Evolutionary conservation across 2,888 invertebrate genomes (phyloP).

Genomic region (Callinectes sapidus): DNA sequence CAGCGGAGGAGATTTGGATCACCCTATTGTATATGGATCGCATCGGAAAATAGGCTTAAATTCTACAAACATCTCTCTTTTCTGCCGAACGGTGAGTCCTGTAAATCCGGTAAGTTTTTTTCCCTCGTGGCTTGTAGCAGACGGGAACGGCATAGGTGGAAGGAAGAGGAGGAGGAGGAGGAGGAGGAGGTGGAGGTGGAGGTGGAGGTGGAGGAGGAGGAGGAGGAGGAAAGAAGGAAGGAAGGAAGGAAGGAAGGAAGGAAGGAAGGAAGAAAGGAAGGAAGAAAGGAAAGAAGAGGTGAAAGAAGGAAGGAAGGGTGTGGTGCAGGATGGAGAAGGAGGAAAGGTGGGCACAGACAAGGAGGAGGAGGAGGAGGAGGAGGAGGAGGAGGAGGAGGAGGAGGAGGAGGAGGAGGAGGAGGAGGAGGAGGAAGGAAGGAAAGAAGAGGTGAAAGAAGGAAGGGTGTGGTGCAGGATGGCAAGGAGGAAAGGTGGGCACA

Average conservation of each 20-base stretch:
- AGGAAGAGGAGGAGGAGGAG: background rate
- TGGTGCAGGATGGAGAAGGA: background rate
- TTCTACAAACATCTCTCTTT: background rate
- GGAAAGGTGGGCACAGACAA: background rate
- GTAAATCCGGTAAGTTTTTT: conserved; percentile 12
- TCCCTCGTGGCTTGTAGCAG: background rate
- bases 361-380: background rate
- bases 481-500: too few species aligned
- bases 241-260: too few species aligned
- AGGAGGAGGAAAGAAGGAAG: too few species aligned
- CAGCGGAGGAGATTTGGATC: background rate
- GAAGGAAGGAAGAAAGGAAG: background rate
- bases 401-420: too few species aligned
- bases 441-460: too few species aligned
- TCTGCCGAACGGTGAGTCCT: background rate
- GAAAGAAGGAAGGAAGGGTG: background rate
- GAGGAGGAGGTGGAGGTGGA: too few species aligned
- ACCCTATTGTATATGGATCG: background rate
- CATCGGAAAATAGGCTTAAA: background rate
- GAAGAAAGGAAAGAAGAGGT: background rate
- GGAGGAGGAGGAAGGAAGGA: too few species aligned
- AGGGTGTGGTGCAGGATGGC: background rate
- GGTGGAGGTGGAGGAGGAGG: too few species aligned
- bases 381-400: background rate
- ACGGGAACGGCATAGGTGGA: background rate